Base-by-base conservation (phyloP, 2,797 vertebrate species). In the Enteromius argenteus region DNA sequence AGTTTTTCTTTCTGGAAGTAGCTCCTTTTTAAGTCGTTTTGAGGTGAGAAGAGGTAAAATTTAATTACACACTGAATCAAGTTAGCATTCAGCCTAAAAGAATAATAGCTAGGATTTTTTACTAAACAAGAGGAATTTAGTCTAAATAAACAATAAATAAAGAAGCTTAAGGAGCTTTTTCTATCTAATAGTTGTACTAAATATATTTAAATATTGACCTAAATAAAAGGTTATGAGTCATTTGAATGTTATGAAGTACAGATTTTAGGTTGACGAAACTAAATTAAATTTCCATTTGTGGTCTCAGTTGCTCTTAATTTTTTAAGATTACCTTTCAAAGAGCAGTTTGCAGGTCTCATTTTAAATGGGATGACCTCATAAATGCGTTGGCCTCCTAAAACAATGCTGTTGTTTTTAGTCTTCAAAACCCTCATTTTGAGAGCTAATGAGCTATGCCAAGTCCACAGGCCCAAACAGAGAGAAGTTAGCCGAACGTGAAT, bases 401-500 rank as follows among this genome's bases (percentile, higher is more conserved):
- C 81, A 87, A 87, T 81, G 72, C 37, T 76, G 79, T 86, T 79
- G 37, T 83, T 60, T 80, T 46, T 86, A 85, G 73, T 19, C 85
- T 89, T 77, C 51, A 84, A 81, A 88, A 35, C 86, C 74, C 81
- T 84, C 75, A 60, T 68, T 77, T 90, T 88, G 91, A 88, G 90
- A 83, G 86, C 86, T 94, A 93, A 94, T 92, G 90, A 92, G 94
- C 94, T 94, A 93, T 93, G 86, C 92, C 89, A 90, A 89, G 88
- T 88, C 86, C 89, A 79, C 37, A 87, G 87, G 85, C 92, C 92
- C 92, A 94, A 93, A 94, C 93, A 90, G 91, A 88, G 91, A 91
- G 91, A 93, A 94, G 93, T 94, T 91, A 92, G 91, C 90, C 91
- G 89, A 92, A 91, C 89, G 92, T 92, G 92, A 94, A 94, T 93